A percentile compares a stretch with the other conserved stretches of the same genome.
Evolutionary conservation across 64 coral and sea anemone species (phyloP).

Genomic region (Anthopleura sola): DNA sequence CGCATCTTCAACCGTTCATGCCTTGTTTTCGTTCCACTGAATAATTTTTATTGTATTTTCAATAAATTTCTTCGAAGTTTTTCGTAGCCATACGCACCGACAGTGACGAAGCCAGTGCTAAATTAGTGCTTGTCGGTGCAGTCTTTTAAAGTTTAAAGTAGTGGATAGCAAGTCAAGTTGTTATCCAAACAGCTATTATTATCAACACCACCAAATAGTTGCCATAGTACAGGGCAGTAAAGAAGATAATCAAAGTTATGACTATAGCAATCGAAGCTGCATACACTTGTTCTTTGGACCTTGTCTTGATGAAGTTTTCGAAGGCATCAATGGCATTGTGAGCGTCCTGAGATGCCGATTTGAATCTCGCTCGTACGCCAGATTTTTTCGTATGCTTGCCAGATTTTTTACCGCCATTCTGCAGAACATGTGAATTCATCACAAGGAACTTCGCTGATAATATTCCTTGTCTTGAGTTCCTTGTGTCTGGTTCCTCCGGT

Average conservation of each 20-base stretch:
- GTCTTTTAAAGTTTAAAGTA: neutral
- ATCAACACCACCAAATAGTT: conserved; percentile 53
- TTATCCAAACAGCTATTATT: conserved; percentile 49
- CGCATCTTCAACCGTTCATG: neutral
- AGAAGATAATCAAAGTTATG: conserved; percentile 43
- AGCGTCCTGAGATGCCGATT: conserved; percentile 27
- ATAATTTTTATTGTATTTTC: neutral
- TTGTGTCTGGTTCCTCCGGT: neutral
- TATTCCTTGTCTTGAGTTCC: neutral
- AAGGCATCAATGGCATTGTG: conserved; percentile 45
- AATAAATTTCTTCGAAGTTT: neutral
- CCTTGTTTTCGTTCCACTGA: neutral
- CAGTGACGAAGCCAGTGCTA: neutral
- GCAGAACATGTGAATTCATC: neutral
- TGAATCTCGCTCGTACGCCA: neutral
- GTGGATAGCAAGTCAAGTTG: conserved; percentile 2
- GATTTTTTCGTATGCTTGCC: neutral
- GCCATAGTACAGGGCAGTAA: conserved; percentile 41
- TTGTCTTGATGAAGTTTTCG: conserved; percentile 42
- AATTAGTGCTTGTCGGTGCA: neutral
- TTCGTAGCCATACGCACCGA: neutral
- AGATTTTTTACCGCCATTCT: neutral
- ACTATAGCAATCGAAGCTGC: conserved; percentile 29
- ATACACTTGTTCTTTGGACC: conserved; percentile 17
- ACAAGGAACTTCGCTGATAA: neutral